Conservation (phyloP, 1,140 invertebrate genomes). For the Tigriopus japonicus region DNA sequence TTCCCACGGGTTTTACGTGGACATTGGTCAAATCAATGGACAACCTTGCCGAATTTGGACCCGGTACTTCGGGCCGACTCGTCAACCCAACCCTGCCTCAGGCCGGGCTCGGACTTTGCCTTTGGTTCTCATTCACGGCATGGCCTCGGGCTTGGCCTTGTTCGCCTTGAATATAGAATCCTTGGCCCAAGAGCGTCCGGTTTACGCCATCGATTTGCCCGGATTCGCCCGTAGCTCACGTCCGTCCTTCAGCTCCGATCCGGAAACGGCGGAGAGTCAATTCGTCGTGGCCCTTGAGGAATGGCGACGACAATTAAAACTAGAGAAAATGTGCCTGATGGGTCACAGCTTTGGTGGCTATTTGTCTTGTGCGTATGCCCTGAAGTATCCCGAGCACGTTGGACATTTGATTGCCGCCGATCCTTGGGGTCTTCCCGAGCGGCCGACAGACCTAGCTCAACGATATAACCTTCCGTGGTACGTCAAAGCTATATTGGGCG, state of each 20-base stretch:
- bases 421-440: constrained; percentile 11
- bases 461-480: constrained; percentile 1
- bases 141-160: constrained; percentile 9
- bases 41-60: no score
- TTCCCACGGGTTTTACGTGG: no score
- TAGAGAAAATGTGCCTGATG: constrained; percentile 1
- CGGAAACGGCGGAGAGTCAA: not conserved
- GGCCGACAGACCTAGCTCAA: not conserved
- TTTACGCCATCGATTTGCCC: constrained; percentile 12
- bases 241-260: constrained; percentile 2
- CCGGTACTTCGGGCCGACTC: no score
- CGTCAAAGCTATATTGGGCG: not conserved
- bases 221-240: constrained; percentile 12
- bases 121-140: constrained; percentile 13
- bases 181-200: not conserved
- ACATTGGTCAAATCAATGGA: no score
- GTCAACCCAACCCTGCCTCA: not conserved
- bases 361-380: constrained; percentile 3
- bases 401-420: constrained; percentile 7
- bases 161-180: constrained; percentile 5
- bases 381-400: constrained; percentile 1
- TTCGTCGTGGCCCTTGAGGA: not conserved
- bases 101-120: not conserved
- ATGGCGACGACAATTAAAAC: constrained; percentile 1
- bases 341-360: constrained; percentile 13